These are phyloP conservation scores for Neuroterus valhalla DNA, from an alignment of 1,140 invertebrate species.

Conservation along the genomic window DNA sequence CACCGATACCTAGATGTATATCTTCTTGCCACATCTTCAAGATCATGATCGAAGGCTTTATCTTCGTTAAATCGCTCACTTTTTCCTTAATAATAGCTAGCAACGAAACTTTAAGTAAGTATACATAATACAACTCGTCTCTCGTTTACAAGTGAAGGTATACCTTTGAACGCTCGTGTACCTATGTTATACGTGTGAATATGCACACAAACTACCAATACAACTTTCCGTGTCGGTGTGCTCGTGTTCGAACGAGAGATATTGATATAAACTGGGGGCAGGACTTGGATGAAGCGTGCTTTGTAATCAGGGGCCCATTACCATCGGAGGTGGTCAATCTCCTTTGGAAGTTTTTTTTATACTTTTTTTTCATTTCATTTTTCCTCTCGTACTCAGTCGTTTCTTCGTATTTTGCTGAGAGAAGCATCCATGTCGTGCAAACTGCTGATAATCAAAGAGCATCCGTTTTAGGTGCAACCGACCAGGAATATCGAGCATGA, in stretches of 20 bases:
- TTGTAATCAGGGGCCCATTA: slow-evolving; percentile 74
- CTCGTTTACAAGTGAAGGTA: slow-evolving; percentile 27
- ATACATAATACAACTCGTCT: slow-evolving; percentile 19
- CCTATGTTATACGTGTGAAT: neutral
- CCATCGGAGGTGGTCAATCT: slow-evolving; percentile 74
- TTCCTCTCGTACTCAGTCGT: slow-evolving; percentile 26
- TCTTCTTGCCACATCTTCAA: slow-evolving; percentile 11
- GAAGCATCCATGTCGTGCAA: slow-evolving; percentile 1
- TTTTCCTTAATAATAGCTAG: slow-evolving; percentile 25
- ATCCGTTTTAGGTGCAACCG: slow-evolving; percentile 11
- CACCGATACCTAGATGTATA: too few species aligned
- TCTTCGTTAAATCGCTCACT: slow-evolving; percentile 20
- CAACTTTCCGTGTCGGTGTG: slow-evolving; percentile 54
- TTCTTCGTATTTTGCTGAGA: slow-evolving; percentile 14
- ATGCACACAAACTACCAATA: slow-evolving; percentile 36
- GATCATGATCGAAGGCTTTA: slow-evolving; percentile 22
- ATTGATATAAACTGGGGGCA: slow-evolving; percentile 76
- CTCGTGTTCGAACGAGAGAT: slow-evolving; percentile 65
- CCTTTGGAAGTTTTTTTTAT: slow-evolving; percentile 53
- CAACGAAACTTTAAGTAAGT: slow-evolving; percentile 27
- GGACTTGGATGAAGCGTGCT: slow-evolving; percentile 66
- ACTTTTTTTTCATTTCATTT: neutral
- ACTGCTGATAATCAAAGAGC: neutral
- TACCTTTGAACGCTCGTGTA: neutral
- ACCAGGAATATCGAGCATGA: neutral